These are phyloP conservation scores for Furcula furcula DNA, from an alignment of 2,888 invertebrate species.

Conservation along the genomic window DNA sequence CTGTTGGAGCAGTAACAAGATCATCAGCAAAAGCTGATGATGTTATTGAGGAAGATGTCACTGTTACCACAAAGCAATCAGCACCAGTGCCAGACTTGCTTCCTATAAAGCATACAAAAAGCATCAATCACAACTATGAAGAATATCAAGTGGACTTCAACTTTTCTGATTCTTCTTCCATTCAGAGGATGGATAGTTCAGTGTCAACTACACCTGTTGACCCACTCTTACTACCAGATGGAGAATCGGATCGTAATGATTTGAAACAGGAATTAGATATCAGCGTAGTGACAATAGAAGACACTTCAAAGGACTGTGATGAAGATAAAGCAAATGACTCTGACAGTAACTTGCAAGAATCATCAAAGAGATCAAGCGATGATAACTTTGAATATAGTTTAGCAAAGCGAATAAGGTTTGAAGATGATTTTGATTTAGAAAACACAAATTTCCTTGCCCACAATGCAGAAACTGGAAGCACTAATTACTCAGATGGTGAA, in stretches of 20 bases:
- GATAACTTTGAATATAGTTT: conserved; percentile 52
- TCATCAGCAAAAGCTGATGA: conserved; percentile 80
- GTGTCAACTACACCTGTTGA: conserved; percentile 70
- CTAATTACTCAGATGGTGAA: conserved; percentile 57
- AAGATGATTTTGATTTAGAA: conserved; percentile 53
- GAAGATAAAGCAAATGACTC: conserved; percentile 53
- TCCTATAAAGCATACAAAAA: conserved; percentile 65
- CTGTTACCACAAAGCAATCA: conserved; percentile 49
- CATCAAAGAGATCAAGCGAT: conserved; percentile 63
- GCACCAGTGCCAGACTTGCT: conserved; percentile 72
- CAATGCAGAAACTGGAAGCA: conserved; percentile 33
- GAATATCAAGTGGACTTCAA: conserved; percentile 70
- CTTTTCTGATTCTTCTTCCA: conserved; percentile 68
- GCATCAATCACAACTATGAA: conserved; percentile 61
- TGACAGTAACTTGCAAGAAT: conserved; percentile 49
- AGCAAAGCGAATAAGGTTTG: conserved; percentile 65
- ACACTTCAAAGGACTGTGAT: conserved; percentile 59
- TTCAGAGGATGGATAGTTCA: conserved; percentile 64
- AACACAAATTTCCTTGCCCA: conserved; percentile 39
- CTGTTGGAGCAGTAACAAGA: conserved; percentile 86
- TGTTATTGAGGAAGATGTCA: conserved; percentile 44
- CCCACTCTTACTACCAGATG: conserved; percentile 68
- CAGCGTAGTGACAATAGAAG: conserved; percentile 67
- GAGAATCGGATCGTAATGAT: conserved; percentile 60
- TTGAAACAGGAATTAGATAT: conserved; percentile 63